Evolutionary conservation across 2,797 vertebrate genomes (phyloP).

Genomic region (Sebastes dallii): DNA sequence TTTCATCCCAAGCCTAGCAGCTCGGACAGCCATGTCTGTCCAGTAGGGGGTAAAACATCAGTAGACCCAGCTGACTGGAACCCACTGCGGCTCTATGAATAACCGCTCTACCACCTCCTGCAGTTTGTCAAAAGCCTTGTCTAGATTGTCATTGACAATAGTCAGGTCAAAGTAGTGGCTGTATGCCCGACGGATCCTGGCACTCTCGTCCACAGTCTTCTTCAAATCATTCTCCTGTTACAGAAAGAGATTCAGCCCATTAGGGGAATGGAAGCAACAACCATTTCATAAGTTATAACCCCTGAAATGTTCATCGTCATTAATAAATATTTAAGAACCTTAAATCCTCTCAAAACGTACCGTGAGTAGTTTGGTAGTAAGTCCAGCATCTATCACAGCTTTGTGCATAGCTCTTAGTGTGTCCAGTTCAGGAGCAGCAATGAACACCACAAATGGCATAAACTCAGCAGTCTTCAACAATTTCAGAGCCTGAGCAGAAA

Average conservation of each 20-base stretch:
- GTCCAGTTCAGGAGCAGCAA: slow-evolving; percentile 95
- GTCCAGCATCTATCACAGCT: slow-evolving; percentile 96
- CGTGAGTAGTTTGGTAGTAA: slow-evolving; percentile 96
- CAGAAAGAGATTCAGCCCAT: slow-evolving; percentile 15
- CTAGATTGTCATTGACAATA: slow-evolving; percentile 96
- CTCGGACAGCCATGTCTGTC: slow-evolving; percentile 19
- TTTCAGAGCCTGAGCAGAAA: slow-evolving; percentile 90
- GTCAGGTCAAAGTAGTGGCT: slow-evolving; percentile 98
- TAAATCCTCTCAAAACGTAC: slow-evolving; percentile 76
- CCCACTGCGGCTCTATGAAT: slow-evolving; percentile 93
- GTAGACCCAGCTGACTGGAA: slow-evolving; percentile 98
- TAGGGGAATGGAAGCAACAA: background rate
- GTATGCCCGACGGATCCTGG: slow-evolving; percentile 93
- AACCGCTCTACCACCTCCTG: slow-evolving; percentile 90
- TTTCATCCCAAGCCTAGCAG: slow-evolving; percentile 38
- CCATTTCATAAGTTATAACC: background rate
- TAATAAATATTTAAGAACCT: background rate
- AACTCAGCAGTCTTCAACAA: slow-evolving; percentile 96
- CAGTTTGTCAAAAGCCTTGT: slow-evolving; percentile 96
- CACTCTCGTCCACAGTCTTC: slow-evolving; percentile 98
- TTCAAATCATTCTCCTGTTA: slow-evolving; percentile 96
- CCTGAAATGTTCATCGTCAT: background rate
- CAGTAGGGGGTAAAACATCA: slow-evolving; percentile 66
- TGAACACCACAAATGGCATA: slow-evolving; percentile 98
- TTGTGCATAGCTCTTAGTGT: slow-evolving; percentile 97